phyloP scores from a whole-genome alignment of 2,113 vertebrate species.

The Chaetodon auriga region DNA sequence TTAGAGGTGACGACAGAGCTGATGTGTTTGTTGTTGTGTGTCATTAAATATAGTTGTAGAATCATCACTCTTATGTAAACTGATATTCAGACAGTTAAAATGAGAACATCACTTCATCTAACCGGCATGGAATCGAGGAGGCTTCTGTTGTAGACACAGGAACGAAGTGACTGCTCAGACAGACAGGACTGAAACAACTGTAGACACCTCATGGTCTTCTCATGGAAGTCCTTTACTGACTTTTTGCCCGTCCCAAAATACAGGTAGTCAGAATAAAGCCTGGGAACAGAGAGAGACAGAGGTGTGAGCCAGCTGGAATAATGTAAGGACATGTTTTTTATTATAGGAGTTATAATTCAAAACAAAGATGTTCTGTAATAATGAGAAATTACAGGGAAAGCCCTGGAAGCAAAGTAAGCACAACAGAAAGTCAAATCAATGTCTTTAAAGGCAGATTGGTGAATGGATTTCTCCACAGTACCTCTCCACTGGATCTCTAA shows the following conservation, averaged over 20 bases:
- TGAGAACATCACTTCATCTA: constrained; percentile 62
- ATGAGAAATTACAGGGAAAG: not conserved
- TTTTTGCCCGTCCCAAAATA: constrained; percentile 95
- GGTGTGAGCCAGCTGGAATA: not conserved
- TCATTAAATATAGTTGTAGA: not conserved
- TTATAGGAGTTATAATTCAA: not conserved
- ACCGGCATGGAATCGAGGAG: constrained; percentile 92
- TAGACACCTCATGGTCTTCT: constrained; percentile 90
- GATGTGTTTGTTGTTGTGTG: not conserved
- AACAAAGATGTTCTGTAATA: constrained; percentile 14
- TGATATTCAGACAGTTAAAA: not conserved
- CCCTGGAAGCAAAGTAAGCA: not conserved
- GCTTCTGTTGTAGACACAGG: constrained; percentile 93
- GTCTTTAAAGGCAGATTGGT: not conserved
- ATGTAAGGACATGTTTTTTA: not conserved
- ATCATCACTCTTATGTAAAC: not conserved
- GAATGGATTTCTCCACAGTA: constrained; percentile 58
- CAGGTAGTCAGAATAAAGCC: constrained; percentile 95
- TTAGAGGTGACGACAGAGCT: constrained; percentile 38
- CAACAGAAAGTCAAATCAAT: not conserved
- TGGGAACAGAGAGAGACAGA: constrained; percentile 61
- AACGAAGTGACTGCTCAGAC: constrained; percentile 86
- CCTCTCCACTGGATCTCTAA: constrained; percentile 96
- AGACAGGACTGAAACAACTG: constrained; percentile 92
- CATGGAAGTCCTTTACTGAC: constrained; percentile 93